Base-by-base conservation (phyloP, 2,797 vertebrate species). In the Pseudomugil gertrudae region DNA sequence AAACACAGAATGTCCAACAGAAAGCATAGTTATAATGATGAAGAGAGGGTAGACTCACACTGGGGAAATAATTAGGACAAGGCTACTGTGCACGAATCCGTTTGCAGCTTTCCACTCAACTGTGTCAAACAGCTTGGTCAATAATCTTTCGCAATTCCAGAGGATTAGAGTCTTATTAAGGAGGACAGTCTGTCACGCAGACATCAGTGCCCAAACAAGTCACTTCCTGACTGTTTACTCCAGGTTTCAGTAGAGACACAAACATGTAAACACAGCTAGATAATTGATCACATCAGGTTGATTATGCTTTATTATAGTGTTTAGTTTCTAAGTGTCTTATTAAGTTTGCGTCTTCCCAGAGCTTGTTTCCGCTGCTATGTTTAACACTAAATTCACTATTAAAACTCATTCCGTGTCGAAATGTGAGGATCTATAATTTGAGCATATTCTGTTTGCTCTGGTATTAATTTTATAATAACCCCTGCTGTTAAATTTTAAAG, bases 111-210 rank as follows among this genome's bases (percentile, higher is more conserved):
- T 83, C 85, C 76, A 84, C 89, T 91, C 87, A 87, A 84, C 88
- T 90, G 89, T 90, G 92, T 90, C 91, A 91, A 90, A 91, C 90
- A 92, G 89, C 89, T 90, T 89, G 87, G 86, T 87, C 91, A 91
- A 88, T 93, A 93, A 93, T 93, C 90, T 90, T 88, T 84, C 87
- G 89, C 86, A 88, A 90, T 91, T 93, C 88, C 84, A 71, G 69
- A 85, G 92, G 92, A 94, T 94, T 93, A 94, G 83, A 86, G 87
- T 91, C 89, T 91, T 89, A 92, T 90, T 90, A 88, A 80, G 9
- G 76, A 81, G 86, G 78, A 68, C 89, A 90, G 84, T 90, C 92
- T 93, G 92, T 91, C 91, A 89, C 90, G 76, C 84, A 78, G 87
- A 92, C 81, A 77, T 76, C 74, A 1, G 43, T 59, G 76, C 45